Conservation (phyloP, 2,113 vertebrate genomes). For the Pteropus alecto region DNA sequence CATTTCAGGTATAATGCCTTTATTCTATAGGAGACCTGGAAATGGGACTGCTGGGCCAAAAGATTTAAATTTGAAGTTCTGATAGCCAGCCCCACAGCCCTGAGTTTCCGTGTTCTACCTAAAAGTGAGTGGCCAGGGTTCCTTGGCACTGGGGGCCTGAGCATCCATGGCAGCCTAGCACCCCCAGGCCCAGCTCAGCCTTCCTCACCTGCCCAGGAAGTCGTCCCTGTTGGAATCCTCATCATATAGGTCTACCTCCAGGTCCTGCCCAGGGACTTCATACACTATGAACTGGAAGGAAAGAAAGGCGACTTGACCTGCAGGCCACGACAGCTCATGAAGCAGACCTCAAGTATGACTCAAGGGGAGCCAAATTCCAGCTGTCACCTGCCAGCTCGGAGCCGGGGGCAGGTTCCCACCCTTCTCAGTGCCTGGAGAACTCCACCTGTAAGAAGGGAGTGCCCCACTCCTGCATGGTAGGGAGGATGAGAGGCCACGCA, state of each 20-base stretch:
- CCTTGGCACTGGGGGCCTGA: neutral
- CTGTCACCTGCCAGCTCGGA: neutral
- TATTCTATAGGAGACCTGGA: neutral
- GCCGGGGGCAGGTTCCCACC: neutral
- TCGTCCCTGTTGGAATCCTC: constrained; percentile 97
- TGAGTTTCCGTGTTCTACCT: neutral
- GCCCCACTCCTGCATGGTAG: neutral
- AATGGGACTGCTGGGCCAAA: neutral
- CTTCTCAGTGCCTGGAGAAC: neutral
- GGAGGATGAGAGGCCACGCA: neutral
- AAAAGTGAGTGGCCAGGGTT: neutral
- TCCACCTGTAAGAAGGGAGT: neutral
- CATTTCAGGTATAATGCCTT: neutral
- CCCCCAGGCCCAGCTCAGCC: neutral
- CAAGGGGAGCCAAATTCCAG: neutral
- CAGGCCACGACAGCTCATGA: neutral
- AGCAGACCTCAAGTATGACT: neutral
- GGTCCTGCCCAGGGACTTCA: constrained; percentile 95
- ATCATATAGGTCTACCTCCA: constrained; percentile 94
- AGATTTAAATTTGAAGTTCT: neutral
- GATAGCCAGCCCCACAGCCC: neutral
- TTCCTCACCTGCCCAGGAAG: constrained; percentile 91
- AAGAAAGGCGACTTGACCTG: neutral
- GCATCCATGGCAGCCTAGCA: neutral
- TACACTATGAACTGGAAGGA: constrained; percentile 90